A percentile compares a stretch with the other conserved stretches of the same genome.
phyloP scores from a whole-genome alignment of 2,888 invertebrate species.

The Prosopocoilus inquinatus region DNA sequence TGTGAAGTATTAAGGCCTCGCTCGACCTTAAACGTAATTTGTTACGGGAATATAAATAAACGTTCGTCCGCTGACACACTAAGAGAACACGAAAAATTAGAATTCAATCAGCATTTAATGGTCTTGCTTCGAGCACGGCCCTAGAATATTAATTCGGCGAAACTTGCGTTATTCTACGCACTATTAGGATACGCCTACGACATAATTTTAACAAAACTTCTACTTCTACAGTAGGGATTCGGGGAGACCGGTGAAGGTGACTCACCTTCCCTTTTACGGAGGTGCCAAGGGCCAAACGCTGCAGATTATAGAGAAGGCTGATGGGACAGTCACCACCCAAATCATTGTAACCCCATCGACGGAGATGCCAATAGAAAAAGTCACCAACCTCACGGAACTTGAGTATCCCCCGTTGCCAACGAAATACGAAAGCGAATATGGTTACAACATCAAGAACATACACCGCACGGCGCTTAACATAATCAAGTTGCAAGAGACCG shows the following conservation, averaged over 20 bases:
- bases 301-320: constrained; percentile 57
- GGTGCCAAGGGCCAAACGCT: constrained; percentile 69
- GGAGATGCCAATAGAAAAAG: constrained; percentile 4
- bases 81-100: too few species aligned
- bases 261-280: constrained; percentile 65
- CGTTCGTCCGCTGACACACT: too few species aligned
- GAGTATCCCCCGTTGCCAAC: constrained; percentile 44
- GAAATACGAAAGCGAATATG: constrained; percentile 46
- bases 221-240: constrained; percentile 7
- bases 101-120: too few species aligned
- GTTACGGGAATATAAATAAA: too few species aligned
- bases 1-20: too few species aligned
- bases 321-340: constrained; percentile 49
- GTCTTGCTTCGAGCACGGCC: too few species aligned
- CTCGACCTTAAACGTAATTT: too few species aligned
- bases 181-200: too few species aligned
- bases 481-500: constrained; percentile 60
- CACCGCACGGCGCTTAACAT: constrained; percentile 59
- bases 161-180: too few species aligned
- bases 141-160: too few species aligned
- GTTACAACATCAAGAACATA: constrained; percentile 58
- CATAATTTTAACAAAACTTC: too few species aligned
- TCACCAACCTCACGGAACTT: constrained; percentile 28
- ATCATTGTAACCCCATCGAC: constrained; percentile 47
- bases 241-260: constrained; percentile 34